A percentile compares a stretch with the other conserved stretches of the same genome.
phyloP scores from a whole-genome alignment of 2,888 invertebrate species.

The Apeira syringaria region DNA sequence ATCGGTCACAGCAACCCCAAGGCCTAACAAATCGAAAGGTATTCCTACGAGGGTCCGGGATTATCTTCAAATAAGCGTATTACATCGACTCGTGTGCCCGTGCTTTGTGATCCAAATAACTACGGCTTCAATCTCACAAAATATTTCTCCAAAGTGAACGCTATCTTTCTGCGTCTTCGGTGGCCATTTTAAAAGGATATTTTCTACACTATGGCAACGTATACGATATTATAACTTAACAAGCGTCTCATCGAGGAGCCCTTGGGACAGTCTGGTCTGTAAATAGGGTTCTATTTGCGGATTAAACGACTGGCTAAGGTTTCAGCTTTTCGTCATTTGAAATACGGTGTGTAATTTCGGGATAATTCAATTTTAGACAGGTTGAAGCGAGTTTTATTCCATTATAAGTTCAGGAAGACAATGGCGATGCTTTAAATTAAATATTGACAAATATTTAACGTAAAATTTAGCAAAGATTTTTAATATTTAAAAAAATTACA shows the following conservation, averaged over 20 bases:
- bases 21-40: conserved; percentile 48
- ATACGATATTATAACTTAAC: conserved; percentile 12
- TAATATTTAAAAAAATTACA: too few species aligned
- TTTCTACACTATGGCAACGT: conserved; percentile 19
- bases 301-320: conserved; percentile 56
- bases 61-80: conserved; percentile 76
- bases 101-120: conserved; percentile 68
- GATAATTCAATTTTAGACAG: conserved; percentile 32
- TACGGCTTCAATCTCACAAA: conserved; percentile 50
- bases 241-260: conserved; percentile 34
- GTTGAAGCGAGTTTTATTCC: conserved; percentile 4
- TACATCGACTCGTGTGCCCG: conserved; percentile 54
- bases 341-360: conserved; percentile 46
- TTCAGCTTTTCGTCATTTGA: conserved; percentile 51
- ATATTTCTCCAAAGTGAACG: conserved; percentile 20
- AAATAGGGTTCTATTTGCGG: conserved; percentile 57
- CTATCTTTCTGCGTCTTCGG: conserved; percentile 18
- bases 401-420: too few species aligned
- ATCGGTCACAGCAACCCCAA: conserved; percentile 29
- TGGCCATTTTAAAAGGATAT: conserved; percentile 19
- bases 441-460: too few species aligned
- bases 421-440: too few species aligned
- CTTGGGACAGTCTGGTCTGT: conserved; percentile 45
- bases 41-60: conserved; percentile 51
- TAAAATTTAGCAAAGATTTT: too few species aligned